Conservation (phyloP, 2,888 invertebrate species). For the Stenodera caucasica region DNA sequence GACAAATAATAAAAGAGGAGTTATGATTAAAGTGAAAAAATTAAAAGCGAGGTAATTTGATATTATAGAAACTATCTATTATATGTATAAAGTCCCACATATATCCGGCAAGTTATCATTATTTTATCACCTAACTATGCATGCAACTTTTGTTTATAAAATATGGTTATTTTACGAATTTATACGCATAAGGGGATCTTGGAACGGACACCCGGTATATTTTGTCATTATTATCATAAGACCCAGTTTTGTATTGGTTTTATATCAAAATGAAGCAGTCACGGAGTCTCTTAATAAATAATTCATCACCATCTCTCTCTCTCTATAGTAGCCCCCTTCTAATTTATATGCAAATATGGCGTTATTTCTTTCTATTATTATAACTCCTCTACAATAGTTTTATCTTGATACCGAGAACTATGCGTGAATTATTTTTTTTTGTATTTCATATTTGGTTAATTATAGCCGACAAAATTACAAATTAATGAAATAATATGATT, state of each 20-base stretch:
- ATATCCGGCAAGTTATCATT: conserved; percentile 38
- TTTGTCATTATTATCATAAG: background rate
- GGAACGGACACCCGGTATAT: background rate
- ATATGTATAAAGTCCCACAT: conserved; percentile 25
- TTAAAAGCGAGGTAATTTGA: conserved; percentile 33
- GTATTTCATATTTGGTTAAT: no score
- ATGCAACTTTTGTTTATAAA: conserved; percentile 27
- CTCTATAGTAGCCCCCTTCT: conserved; percentile 8
- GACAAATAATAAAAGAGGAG: background rate
- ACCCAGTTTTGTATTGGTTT: background rate
- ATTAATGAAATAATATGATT: conserved; percentile 7
- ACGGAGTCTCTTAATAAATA: conserved; percentile 35
- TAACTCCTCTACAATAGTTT: conserved; percentile 5
- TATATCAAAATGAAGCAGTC: conserved; percentile 28
- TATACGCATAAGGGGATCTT: no score
- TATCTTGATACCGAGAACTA: conserved; percentile 3
- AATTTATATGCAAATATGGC: conserved; percentile 25
- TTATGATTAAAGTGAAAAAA: conserved; percentile 16
- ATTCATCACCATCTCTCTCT: conserved; percentile 22
- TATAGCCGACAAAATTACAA: conserved; percentile 9
- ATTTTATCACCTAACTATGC: conserved; percentile 44
- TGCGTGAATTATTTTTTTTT: no score
- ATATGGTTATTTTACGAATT: conserved; percentile 5
- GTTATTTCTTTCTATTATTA: conserved; percentile 20
- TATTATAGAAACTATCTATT: conserved; percentile 30